A percentile compares a stretch with the other conserved stretches of the same genome.
These are phyloP conservation scores for Wiebesia pumilae DNA, from an alignment of 1,140 invertebrate genomes.

Conservation along the genomic window DNA sequence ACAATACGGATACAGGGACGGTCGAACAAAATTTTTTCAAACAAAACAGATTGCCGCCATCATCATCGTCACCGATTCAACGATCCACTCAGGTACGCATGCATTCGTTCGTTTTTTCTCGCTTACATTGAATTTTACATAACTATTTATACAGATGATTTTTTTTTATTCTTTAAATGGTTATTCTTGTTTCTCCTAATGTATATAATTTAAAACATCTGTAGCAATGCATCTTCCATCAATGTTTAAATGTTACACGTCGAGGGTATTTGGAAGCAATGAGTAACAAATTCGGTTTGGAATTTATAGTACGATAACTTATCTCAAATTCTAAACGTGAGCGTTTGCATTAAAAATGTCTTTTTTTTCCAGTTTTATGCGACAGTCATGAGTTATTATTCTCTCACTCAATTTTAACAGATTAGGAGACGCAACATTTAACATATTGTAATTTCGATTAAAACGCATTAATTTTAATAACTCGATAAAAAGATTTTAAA, in stretches of 20 bases:
- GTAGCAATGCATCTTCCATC: constrained; percentile 32
- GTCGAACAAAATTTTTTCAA: constrained; percentile 33
- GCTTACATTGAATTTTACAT: constrained; percentile 39
- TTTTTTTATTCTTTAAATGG: constrained; percentile 39
- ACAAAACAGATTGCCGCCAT: constrained; percentile 40
- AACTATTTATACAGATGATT: constrained; percentile 46
- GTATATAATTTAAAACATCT: constrained; percentile 45
- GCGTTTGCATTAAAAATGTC: constrained; percentile 25
- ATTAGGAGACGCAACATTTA: constrained; percentile 33
- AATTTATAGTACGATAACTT: constrained; percentile 32
- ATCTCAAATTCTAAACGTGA: constrained; percentile 33
- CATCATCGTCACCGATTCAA: constrained; percentile 28
- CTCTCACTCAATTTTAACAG: constrained; percentile 42
- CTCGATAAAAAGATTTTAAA: constrained; percentile 25
- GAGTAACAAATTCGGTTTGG: constrained; percentile 33
- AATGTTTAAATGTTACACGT: constrained; percentile 41
- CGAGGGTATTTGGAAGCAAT: constrained; percentile 50
- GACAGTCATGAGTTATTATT: constrained; percentile 23
- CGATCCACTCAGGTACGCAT: constrained; percentile 14
- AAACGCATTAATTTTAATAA: constrained; percentile 23
- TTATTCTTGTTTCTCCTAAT: constrained; percentile 32
- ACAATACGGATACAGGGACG: constrained; percentile 32
- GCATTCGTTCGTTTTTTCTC: constrained; percentile 38
- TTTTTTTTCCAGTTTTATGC: constrained; percentile 24
- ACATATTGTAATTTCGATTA: constrained; percentile 27